Base-by-base conservation (phyloP, 2,797 vertebrate species). In the Tragopan temminckii region DNA sequence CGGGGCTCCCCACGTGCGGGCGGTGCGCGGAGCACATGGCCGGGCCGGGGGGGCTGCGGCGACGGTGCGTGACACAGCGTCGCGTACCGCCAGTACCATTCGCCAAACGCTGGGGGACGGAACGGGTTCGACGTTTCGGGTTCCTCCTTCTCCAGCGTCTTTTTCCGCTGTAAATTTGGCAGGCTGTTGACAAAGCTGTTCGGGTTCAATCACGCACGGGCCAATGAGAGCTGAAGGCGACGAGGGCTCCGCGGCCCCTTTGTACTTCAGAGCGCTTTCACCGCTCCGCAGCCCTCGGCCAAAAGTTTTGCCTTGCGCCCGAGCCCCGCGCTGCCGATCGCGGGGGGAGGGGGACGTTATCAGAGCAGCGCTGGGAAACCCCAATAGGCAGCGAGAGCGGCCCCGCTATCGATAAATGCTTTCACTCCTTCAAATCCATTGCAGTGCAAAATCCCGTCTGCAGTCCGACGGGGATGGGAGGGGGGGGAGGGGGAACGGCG, bases 361-460 rank as follows among this genome's bases (percentile, higher is more conserved):
- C 94, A 85, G 90, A 92, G 93, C 76, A 36, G 46, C 61, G 64
- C 79, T 63, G 81, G 81, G 89, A 94, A 93, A 94, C 40, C 62
- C 91, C 87, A 77, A 83, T 86, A 75, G 66, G 61, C 89, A 75
- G 86, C 75, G 67, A 80, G 75, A 68, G 45, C 85, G 33, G 68
- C 43, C 43, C 84, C 83, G 6, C 75, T 87, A 61, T 94, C 94
- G 92, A 48, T 93, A 90, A 94, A 88, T 13, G 57, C 77, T 48
- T 91, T 90, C 71, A 48, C 78, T 86, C 64, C 67, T 86, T 83
- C 85, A 45, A 79, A 90, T 88, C 75, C 42, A 12, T 87, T 78
- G 77, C 94, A 53, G 62, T 4, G 84, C 88, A 52, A 64, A 80
- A 90, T 17, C 79, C 59, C 59, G 67, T 58, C 62, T 71, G 74